Evolutionary conservation across 1,140 invertebrate genomes (phyloP).

Genomic region (Drosophila novamexicana): DNA sequence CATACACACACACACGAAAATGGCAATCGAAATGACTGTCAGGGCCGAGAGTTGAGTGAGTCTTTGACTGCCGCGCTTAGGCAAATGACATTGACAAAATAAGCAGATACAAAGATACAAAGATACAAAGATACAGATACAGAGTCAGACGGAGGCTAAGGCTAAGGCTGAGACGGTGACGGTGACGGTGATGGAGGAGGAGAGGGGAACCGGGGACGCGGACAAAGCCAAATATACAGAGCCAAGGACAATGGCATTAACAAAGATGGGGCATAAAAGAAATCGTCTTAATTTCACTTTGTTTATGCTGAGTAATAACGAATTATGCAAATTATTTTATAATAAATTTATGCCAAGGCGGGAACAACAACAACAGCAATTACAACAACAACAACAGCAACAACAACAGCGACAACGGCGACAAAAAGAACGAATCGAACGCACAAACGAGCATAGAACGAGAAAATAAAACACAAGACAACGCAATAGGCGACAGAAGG

Average conservation of each 20-base stretch:
- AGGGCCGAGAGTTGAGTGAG: conserved; percentile 37
- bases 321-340: conserved; percentile 83
- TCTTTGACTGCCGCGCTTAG: conserved; percentile 58
- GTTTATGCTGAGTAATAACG: conserved; percentile 83
- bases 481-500: conserved; percentile 39
- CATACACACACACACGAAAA: conserved; percentile 2
- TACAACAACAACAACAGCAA: conserved; percentile 7
- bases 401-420: background rate
- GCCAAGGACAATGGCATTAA: conserved; percentile 42
- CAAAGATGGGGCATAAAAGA: conserved; percentile 58
- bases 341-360: conserved; percentile 79
- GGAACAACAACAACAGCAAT: conserved; percentile 26
- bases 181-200: background rate
- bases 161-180: background rate
- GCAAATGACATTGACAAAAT: conserved; percentile 78
- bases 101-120: conserved; percentile 48
- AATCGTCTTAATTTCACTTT: conserved; percentile 83
- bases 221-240: conserved; percentile 3
- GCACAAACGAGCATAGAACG: conserved; percentile 71
- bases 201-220: conserved; percentile 7
- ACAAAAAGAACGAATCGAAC: conserved; percentile 56
- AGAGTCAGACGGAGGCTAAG: background rate
- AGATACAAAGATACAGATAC: conserved; percentile 2
- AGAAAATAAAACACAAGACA: conserved; percentile 67
- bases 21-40: conserved; percentile 43